Conservation (phyloP, 30 jellyfish, hydroid and myxozoan species). For the Hydractinia echinata region DNA sequence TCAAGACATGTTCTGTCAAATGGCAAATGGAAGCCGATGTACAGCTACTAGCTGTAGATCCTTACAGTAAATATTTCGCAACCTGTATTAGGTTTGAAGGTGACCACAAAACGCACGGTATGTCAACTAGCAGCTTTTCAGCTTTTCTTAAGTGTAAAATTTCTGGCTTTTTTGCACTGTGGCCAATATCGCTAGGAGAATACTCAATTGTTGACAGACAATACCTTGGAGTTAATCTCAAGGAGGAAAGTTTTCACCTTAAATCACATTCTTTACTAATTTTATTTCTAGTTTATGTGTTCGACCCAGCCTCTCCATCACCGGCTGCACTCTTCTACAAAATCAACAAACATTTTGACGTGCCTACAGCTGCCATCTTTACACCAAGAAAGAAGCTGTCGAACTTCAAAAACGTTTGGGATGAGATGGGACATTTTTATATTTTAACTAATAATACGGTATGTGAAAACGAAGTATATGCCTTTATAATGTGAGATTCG, state of each 20-base stretch:
- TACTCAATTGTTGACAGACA: neutral
- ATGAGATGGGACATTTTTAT: conserved; percentile 19
- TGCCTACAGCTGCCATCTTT: conserved; percentile 20
- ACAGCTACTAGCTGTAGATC: conserved; percentile 65
- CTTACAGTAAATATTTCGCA: conserved; percentile 48
- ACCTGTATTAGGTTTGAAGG: conserved; percentile 31
- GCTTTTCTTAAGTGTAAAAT: too few species aligned
- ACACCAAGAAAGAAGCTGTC: neutral
- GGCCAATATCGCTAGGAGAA: too few species aligned
- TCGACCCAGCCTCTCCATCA: conserved; percentile 42
- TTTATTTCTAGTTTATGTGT: conserved; percentile 36
- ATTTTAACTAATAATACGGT: neutral
- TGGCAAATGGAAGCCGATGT: conserved; percentile 59
- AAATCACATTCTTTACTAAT: neutral
- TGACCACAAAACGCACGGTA: conserved; percentile 40
- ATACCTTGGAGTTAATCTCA: neutral
- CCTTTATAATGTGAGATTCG: too few species aligned
- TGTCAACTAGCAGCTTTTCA: neutral
- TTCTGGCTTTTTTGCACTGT: too few species aligned
- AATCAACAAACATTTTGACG: neutral
- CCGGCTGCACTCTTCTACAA: conserved; percentile 15
- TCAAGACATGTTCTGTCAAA: conserved; percentile 44
- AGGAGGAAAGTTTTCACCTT: neutral
- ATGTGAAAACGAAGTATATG: neutral
- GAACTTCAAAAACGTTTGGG: neutral